A percentile compares a stretch with the other conserved stretches of the same genome.
These are phyloP conservation scores for Strix aluco DNA, from an alignment of 2,113 vertebrate genomes.

Conservation along the genomic window DNA sequence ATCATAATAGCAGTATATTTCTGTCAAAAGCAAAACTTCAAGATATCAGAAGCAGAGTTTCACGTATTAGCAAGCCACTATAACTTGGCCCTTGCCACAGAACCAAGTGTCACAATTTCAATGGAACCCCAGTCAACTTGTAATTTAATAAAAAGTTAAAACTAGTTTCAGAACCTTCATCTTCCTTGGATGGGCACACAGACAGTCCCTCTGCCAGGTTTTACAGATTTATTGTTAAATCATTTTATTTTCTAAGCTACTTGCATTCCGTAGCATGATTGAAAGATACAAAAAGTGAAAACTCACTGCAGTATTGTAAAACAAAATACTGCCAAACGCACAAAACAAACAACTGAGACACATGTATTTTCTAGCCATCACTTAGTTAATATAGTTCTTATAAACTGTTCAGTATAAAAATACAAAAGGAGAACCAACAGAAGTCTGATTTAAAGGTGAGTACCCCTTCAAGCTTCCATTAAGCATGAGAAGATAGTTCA, in stretches of 20 bases:
- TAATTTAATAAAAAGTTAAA: background rate
- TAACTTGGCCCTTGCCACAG: background rate
- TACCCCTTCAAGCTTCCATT: background rate
- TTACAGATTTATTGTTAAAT: background rate
- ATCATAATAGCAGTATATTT: background rate
- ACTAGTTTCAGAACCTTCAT: background rate
- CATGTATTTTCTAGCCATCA: rapidly evolving
- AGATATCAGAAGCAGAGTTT: background rate
- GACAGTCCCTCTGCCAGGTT: background rate
- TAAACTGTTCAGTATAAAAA: background rate
- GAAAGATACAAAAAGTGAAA: background rate
- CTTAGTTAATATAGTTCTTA: background rate
- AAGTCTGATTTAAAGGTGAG: background rate
- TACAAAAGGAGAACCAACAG: background rate
- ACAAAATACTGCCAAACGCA: background rate
- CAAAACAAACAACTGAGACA: background rate
- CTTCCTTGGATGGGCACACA: background rate
- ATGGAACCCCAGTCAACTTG: background rate
- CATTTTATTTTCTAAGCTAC: background rate
- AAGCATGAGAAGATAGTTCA: background rate
- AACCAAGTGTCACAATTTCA: background rate
- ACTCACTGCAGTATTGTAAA: background rate
- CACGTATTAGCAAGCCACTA: background rate
- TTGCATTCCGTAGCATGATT: background rate
- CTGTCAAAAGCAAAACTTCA: background rate